Evolutionary conservation across 2,888 invertebrate species (phyloP).

Genomic region (Odontothrips loti): DNA sequence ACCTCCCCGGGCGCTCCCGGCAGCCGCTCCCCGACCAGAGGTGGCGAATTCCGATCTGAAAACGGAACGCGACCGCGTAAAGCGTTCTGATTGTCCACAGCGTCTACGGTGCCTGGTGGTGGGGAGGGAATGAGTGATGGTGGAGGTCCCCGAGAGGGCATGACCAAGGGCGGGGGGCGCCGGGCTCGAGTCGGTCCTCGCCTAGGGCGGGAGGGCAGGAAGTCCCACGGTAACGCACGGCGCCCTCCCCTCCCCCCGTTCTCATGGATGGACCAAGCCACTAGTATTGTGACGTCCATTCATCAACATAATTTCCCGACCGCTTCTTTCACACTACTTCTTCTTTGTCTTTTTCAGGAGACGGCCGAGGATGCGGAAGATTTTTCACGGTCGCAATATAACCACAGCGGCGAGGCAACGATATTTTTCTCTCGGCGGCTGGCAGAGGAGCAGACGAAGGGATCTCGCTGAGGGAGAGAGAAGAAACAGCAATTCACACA

Average conservation of each 20-base stretch:
- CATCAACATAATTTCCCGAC: constrained; percentile 20
- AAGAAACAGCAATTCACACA: too few species aligned
- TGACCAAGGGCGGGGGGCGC: background rate
- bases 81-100: too few species aligned
- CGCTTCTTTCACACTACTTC: background rate
- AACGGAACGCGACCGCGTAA: too few species aligned
- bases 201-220: background rate
- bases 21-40: too few species aligned
- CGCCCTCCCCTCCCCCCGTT: background rate
- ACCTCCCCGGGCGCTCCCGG: too few species aligned
- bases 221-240: constrained; percentile 12
- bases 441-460: too few species aligned
- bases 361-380: background rate
- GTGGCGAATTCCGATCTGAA: too few species aligned
- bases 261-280: background rate
- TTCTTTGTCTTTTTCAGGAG: background rate
- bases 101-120: too few species aligned
- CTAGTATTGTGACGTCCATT: constrained; percentile 9
- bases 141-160: too few species aligned
- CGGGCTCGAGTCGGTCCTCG: background rate
- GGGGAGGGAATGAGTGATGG: too few species aligned
- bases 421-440: too few species aligned
- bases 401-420: background rate
- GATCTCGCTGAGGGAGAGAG: too few species aligned
- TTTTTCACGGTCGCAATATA: constrained; percentile 10